Base-by-base conservation (phyloP, 1,140 invertebrate species). In the Goniozus legneri region DNA sequence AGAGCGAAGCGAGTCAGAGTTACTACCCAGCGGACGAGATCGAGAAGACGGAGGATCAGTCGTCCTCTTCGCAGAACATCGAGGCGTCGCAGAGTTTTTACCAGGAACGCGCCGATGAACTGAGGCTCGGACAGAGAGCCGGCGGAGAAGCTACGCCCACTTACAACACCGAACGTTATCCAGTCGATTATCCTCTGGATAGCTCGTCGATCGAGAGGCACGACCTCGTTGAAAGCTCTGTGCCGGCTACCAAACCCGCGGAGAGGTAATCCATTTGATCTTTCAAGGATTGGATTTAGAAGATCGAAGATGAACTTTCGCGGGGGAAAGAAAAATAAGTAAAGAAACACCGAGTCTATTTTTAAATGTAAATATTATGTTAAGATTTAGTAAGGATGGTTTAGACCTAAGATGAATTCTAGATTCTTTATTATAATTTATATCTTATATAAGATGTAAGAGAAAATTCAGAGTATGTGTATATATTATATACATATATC, bases 201-300 rank as follows among this genome's bases (percentile, higher is more conserved):
- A 68, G 61, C 35, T 71, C 72, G 14, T 64, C 71, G n/a, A 67
- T 74, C 20, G 71, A 74, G 3, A 75, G 71, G 68, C 71, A 76
- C 18, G 67, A 76, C 31, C 52, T 76, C 13, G 72, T 75, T 8
- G 72, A 76, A 46, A 75, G 71, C 45, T 76, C 73, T 6, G 60
- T 69, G 37, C 55, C 67, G 33, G 66, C 66, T 16, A 60, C 69
- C 12, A 62, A 54, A 36, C 62, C 70, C 49, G 64, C 62, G 48
- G 65, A 71, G 39, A 75, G 73, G 61, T 76, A 76, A 76, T 76
- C n/a, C n/a, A n/a, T n/a, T n/a, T n/a, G n/a, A 65, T 38, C 62
- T 36, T 44, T 39, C 50, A 31, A 44, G 30, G n/a, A n/a, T n/a
- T n/a, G n/a, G n/a, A n/a, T n/a, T n/a, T n/a, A n/a, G n/a, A n/a